These are phyloP conservation scores for Cyanoramphus novaezelandiae DNA, from an alignment of 2,113 vertebrate species.

Conservation along the genomic window DNA sequence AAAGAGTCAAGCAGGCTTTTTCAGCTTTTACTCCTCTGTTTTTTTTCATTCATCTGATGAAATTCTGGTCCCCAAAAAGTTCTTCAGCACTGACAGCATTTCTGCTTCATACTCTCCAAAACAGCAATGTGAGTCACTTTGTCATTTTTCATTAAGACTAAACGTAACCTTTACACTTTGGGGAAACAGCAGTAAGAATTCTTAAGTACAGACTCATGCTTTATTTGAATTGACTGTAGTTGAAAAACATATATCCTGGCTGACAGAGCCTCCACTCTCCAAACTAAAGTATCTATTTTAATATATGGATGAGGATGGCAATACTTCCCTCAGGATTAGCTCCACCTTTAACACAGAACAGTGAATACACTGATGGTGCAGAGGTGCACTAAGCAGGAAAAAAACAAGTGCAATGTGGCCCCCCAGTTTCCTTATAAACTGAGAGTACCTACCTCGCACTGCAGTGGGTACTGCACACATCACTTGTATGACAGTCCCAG, in stretches of 20 bases:
- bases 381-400: not conserved
- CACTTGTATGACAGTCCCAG: not conserved
- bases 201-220: not conserved
- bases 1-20: not conserved
- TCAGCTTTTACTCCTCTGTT: not conserved
- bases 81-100: not conserved
- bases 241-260: slow-evolving; percentile 7
- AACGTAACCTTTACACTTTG: slow-evolving; percentile 24
- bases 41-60: not conserved
- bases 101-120: slow-evolving; percentile 14
- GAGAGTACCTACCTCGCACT: not conserved
- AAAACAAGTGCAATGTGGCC: not conserved
- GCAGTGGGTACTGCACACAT: not conserved
- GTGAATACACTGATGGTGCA: not conserved
- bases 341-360: not conserved
- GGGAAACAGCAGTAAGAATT: not conserved
- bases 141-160: slow-evolving; percentile 32
- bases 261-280: not conserved
- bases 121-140: slow-evolving; percentile 20
- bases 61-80: not conserved
- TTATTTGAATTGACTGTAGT: not conserved
- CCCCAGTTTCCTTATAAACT: not conserved
- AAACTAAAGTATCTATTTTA: not conserved
- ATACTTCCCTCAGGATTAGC: not conserved
- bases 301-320: not conserved